Evolutionary conservation across 1,140 invertebrate genomes (phyloP).

Genomic region (Trachelipus rathkii): DNA sequence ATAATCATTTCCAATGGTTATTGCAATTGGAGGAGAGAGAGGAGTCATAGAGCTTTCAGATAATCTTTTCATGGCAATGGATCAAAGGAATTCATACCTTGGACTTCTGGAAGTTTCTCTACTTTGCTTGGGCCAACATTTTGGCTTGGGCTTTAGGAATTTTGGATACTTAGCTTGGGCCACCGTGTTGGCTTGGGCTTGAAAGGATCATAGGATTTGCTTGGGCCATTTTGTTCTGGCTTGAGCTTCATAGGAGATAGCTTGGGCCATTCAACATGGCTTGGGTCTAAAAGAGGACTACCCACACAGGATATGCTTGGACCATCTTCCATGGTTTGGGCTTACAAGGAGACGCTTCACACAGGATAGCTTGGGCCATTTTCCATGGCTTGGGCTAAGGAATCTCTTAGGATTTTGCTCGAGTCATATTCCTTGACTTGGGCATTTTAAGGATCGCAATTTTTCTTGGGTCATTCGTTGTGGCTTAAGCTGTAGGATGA

Average conservation of each 20-base stretch:
- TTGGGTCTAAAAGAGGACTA: background rate
- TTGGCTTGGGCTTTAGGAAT: background rate
- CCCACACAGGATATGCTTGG: background rate
- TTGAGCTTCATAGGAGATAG: background rate
- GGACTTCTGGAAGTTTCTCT: background rate
- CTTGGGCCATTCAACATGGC: background rate
- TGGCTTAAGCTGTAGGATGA: no score
- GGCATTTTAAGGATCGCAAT: no score
- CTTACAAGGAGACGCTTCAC: background rate
- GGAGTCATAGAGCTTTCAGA: no score
- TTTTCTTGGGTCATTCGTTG: no score
- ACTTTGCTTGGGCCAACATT: background rate
- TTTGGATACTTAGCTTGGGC: background rate
- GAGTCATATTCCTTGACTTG: no score
- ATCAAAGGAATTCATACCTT: no score
- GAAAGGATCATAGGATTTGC: background rate
- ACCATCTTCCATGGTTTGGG: background rate
- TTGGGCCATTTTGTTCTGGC: background rate
- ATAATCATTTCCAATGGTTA: no score
- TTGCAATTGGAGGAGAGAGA: no score
- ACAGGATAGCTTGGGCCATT: no score
- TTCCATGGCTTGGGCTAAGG: no score
- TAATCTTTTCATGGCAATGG: no score
- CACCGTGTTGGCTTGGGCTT: background rate
- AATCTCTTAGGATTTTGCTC: no score